Percentiles rank a stretch among this genome's conserved stretches.
Evolutionary conservation across 2,797 vertebrate species (phyloP).

Genomic region (Rousettus madagascariensis): DNA sequence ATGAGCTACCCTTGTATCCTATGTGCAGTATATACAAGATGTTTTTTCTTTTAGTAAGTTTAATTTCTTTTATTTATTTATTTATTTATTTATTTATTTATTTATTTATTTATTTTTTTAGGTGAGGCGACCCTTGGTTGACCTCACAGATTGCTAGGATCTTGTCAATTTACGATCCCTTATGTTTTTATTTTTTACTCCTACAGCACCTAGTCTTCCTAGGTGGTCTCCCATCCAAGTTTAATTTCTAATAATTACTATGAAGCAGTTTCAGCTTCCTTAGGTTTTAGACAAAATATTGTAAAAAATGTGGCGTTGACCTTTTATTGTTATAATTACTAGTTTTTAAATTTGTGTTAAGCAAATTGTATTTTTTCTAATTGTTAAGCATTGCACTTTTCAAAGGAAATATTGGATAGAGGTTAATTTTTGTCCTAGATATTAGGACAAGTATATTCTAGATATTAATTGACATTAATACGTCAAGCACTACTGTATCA

Average conservation of each 20-base stretch:
- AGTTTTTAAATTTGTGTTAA: slow-evolving; percentile 1
- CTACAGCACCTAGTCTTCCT: too few relatives aligned
- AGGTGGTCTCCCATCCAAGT: not conserved
- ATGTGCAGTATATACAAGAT: not conserved
- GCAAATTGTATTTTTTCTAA: slow-evolving; percentile 1
- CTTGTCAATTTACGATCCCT: too few relatives aligned
- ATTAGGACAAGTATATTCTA: not conserved
- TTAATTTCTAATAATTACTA: not conserved
- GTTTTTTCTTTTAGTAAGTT: slow-evolving; percentile 5
- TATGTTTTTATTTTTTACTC: too few relatives aligned
- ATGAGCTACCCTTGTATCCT: not conserved
- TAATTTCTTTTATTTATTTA: not conserved
- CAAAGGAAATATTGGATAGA: not conserved
- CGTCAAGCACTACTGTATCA: not conserved
- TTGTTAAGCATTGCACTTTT: not conserved
- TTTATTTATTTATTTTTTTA: too few relatives aligned
- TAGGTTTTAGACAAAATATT: not conserved
- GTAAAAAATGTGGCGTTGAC: not conserved
- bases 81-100: too few relatives aligned
- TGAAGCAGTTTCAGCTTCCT: not conserved
- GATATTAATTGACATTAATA: not conserved
- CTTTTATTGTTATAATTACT: slow-evolving; percentile 1
- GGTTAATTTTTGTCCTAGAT: slow-evolving; percentile 23
- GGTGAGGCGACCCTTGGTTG: too few relatives aligned
- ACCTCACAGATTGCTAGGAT: too few relatives aligned